Evolutionary conservation across 2,797 vertebrate species (phyloP).

Genomic region (Coluber constrictor): DNA sequence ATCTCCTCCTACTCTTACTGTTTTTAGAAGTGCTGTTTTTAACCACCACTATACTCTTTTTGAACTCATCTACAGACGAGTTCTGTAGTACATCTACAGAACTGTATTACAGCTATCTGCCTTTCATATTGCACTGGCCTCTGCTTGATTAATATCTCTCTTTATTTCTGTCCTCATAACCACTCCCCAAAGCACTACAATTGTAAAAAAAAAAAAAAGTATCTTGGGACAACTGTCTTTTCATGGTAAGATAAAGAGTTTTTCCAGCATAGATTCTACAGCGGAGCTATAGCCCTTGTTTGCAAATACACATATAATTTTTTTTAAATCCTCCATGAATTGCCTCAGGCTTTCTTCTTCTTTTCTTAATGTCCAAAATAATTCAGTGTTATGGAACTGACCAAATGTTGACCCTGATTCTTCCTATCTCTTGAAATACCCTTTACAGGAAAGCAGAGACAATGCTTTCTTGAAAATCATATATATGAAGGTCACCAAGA

Average conservation of each 20-base stretch:
- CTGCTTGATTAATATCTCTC: background rate
- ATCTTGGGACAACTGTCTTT: background rate
- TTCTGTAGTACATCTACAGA: no score
- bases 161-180: background rate
- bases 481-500: conserved; percentile 10
- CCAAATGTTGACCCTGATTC: conserved; percentile 5
- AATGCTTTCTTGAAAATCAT: conserved; percentile 15
- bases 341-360: rapidly evolving
- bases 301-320: background rate
- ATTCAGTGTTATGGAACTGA: conserved; percentile 32
- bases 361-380: conserved; percentile 5
- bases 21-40: background rate
- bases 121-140: conserved; percentile 20
- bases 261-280: background rate
- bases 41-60: rapidly evolving
- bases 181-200: background rate
- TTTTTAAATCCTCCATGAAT: background rate
- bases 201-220: background rate
- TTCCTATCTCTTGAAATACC: background rate
- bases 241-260: background rate
- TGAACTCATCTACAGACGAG: background rate
- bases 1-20: background rate
- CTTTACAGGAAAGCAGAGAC: conserved; percentile 2
- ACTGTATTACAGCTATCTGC: background rate
- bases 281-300: background rate